Percentiles rank a stretch among this genome's conserved stretches.
Evolutionary conservation across 1,140 invertebrate genomes (phyloP).

Genomic region (Luehdorfia chinensis): DNA sequence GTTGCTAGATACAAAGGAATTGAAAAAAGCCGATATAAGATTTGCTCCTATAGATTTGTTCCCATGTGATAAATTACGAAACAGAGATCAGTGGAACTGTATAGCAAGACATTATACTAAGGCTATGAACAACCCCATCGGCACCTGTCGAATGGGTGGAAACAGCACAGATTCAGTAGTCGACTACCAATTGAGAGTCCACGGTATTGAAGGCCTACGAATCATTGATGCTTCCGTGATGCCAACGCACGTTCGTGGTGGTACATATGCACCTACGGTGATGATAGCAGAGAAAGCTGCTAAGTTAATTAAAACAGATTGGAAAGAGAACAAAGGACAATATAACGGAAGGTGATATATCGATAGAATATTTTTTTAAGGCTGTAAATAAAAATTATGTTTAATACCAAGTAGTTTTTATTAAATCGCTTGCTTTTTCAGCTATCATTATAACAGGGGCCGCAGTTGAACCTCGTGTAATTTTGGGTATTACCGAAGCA

Average conservation of each 20-base stretch:
- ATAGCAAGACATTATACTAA: constrained; percentile 82
- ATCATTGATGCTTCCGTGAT: constrained; percentile 76
- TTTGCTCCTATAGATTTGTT: constrained; percentile 65
- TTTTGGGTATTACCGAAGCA: constrained; percentile 85
- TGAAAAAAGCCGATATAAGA: constrained; percentile 63
- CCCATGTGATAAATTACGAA: constrained; percentile 62
- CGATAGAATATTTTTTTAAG: background rate
- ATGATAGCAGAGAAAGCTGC: constrained; percentile 78
- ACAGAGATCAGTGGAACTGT: constrained; percentile 81
- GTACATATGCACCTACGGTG: constrained; percentile 71
- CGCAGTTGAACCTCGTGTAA: constrained; percentile 84
- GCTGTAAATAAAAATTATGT: constrained; percentile 42
- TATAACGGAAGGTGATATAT: constrained; percentile 35
- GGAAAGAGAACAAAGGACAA: constrained; percentile 62
- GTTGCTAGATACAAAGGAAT: constrained; percentile 60
- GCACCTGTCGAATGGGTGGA: constrained; percentile 80
- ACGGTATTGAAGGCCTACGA: constrained; percentile 68
- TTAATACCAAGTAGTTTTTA: constrained; percentile 82
- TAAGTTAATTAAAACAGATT: constrained; percentile 60
- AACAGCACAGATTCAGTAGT: constrained; percentile 77
- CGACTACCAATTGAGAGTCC: constrained; percentile 70
- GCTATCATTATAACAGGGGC: constrained; percentile 90
- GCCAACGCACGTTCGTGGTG: constrained; percentile 70
- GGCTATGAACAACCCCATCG: constrained; percentile 78
- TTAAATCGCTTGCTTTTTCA: constrained; percentile 91